Conservation (phyloP, 2,888 invertebrate species). For the Isotomurus palustris region DNA sequence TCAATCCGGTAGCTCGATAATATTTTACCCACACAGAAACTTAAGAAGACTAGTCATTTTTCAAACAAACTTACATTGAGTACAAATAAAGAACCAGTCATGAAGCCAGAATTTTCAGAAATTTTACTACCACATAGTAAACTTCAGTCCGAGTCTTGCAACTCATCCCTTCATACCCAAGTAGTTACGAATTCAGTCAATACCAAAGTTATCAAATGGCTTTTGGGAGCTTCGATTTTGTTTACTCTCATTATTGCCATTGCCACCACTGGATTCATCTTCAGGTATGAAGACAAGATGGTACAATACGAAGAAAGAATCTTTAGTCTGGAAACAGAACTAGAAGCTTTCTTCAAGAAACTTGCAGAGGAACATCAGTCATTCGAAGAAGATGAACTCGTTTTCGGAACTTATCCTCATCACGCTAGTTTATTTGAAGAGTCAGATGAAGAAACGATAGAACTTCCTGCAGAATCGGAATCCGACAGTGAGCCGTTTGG, state of each 20-base stretch:
- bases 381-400: slow-evolving; percentile 23
- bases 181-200: background rate
- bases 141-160: slow-evolving; percentile 18
- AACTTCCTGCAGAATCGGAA: background rate
- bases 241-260: slow-evolving; percentile 36
- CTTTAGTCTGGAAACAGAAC: slow-evolving; percentile 29
- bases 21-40: too few relatives aligned
- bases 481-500: background rate
- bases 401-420: slow-evolving; percentile 26
- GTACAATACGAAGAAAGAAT: slow-evolving; percentile 33
- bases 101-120: slow-evolving; percentile 44
- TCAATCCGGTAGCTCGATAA: too few relatives aligned
- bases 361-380: background rate
- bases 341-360: slow-evolving; percentile 13
- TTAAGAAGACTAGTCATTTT: too few relatives aligned
- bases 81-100: too few relatives aligned
- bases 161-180: slow-evolving; percentile 9
- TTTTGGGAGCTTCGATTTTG: slow-evolving; percentile 23
- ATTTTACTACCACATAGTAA: slow-evolving; percentile 34
- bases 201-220: slow-evolving; percentile 29
- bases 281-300: slow-evolving; percentile 38
- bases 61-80: too few relatives aligned
- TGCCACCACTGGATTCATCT: slow-evolving; percentile 28
- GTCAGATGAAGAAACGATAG: background rate
- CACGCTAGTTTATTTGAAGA: slow-evolving; percentile 16